Conservation (phyloP, 1,140 invertebrate species). For the Drosophila suzukii region DNA sequence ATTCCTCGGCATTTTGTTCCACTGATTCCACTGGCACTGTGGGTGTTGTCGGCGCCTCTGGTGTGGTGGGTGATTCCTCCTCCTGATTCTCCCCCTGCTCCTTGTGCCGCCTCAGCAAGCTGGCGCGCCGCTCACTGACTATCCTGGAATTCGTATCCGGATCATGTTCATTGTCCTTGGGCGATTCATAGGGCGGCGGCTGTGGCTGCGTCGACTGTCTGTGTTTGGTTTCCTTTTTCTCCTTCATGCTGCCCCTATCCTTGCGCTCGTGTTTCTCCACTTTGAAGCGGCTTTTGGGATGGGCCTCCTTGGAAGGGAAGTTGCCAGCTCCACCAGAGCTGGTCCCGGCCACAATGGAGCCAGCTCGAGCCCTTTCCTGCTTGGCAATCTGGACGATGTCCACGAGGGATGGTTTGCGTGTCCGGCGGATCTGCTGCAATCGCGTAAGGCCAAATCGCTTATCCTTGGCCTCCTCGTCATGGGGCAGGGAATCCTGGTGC, state of each 20-base stretch:
- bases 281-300: slow-evolving; percentile 74
- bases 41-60: slow-evolving; percentile 28
- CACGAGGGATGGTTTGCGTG: slow-evolving; percentile 78
- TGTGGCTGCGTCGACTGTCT: slow-evolving; percentile 44
- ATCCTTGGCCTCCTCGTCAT: slow-evolving; percentile 85
- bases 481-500: slow-evolving; percentile 88
- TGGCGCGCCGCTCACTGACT: slow-evolving; percentile 75
- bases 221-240: slow-evolving; percentile 57
- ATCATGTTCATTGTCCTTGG: slow-evolving; percentile 72
- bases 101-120: slow-evolving; percentile 58
- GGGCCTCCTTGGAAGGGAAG: slow-evolving; percentile 62
- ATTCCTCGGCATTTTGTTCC: slow-evolving; percentile 11
- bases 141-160: slow-evolving; percentile 76
- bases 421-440: slow-evolving; percentile 76
- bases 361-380: slow-evolving; percentile 69
- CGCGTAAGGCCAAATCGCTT: slow-evolving; percentile 70
- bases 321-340: slow-evolving; percentile 15
- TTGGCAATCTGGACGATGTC: slow-evolving; percentile 83
- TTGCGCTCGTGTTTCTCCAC: slow-evolving; percentile 62
- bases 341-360: slow-evolving; percentile 55
- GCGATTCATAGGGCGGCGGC: slow-evolving; percentile 39
- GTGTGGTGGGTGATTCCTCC: slow-evolving; percentile 20
- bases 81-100: neutral
- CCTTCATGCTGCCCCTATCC: slow-evolving; percentile 53
- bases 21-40: slow-evolving; percentile 1